Evolutionary conservation across 2,797 vertebrate species (phyloP).

Genomic region (Phrynocephalus guinanensis): DNA sequence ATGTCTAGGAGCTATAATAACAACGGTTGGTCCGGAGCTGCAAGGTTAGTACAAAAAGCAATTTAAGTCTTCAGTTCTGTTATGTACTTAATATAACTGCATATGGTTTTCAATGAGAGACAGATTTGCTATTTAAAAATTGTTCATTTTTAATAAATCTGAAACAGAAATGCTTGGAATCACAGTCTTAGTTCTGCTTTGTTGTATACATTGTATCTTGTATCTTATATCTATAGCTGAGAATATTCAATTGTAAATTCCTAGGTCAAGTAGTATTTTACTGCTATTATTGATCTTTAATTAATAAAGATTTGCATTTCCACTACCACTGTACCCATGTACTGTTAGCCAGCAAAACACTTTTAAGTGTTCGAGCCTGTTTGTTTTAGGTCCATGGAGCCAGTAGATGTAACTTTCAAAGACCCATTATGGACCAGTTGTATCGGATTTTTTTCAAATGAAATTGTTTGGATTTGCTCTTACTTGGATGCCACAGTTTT

Average conservation of each 20-base stretch:
- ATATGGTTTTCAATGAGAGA: background rate
- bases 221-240: background rate
- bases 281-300: no score
- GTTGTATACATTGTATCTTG: background rate
- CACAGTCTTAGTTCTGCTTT: background rate
- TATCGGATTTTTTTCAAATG: background rate
- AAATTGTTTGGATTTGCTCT: background rate
- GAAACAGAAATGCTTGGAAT: background rate
- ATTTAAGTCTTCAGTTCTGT: background rate
- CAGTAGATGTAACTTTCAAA: background rate
- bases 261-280: background rate
- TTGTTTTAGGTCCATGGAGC: background rate
- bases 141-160: background rate
- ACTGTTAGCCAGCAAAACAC: background rate
- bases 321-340: background rate
- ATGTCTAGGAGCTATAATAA: slow-evolving; percentile 97
- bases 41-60: slow-evolving; percentile 83
- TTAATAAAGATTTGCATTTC: background rate
- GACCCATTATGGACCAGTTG: background rate
- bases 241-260: background rate
- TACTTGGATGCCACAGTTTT: background rate
- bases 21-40: slow-evolving; percentile 96
- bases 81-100: background rate
- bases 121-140: background rate
- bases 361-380: background rate